Base-by-base conservation (phyloP, 1,140 invertebrate genomes). In the Hesperophylax magnus region DNA sequence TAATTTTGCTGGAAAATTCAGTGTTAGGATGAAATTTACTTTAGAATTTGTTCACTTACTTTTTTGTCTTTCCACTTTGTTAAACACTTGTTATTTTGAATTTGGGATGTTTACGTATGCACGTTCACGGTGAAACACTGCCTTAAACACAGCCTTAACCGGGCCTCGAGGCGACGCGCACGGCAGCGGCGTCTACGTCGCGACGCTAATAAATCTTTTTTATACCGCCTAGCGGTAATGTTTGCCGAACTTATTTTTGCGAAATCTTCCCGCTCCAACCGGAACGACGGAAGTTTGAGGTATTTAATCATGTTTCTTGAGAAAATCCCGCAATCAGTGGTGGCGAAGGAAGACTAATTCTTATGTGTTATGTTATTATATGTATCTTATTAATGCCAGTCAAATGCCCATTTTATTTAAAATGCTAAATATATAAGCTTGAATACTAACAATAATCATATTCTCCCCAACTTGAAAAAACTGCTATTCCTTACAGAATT, bases 131-230 rank as follows among this genome's bases (percentile, higher is more conserved):
- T 8, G 39, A 47, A 47, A 47, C 39, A 47, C 39, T 14, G 39
- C 39, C 39, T 14, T 47, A 8, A 67, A 34, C 63, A 67, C 22
- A 14, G 63, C 31, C 17, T n/a, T n/a, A 67, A 67, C 63, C 14
- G 17, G 27, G 63, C 63, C 11, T 67, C 24, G 11, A n/a, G 63
- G 63, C 63, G 63, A 17, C 22, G 31, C 69, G 14, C 47, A 22
- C 34, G 47, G 9, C 6, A 18, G 24, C 56, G 24, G 61, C 63
- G 63, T 31, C 63, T 2, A 47, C 52, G 69, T 72, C 69, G 69
- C 69, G 47, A 56, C 69, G 74, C 54, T 60, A 76, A 76, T 76
- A 76, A 76, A 76, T 76, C 74, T 76, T 76, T 76, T 60, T 76
- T 76, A 60, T 76, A 76, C 58, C 74, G 31, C 74, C 74, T 60